Conservation (phyloP, 2,797 vertebrate genomes). For the Phataginus tetradactyla region DNA sequence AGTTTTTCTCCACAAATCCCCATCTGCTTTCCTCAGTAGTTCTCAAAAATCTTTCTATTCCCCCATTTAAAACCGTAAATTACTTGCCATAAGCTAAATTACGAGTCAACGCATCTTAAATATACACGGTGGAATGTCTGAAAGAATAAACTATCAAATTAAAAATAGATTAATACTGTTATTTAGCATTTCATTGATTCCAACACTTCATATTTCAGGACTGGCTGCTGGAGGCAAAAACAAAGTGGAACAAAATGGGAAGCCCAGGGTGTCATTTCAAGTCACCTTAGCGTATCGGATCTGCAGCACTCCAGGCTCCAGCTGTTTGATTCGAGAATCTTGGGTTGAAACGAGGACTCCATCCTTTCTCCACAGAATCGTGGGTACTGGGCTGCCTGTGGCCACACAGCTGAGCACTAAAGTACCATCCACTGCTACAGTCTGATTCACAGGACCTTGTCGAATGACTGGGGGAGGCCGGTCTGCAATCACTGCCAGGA, state of each 20-base stretch:
- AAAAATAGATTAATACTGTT: conserved; percentile 59
- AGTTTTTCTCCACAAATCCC: neutral
- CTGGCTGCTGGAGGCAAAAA: conserved; percentile 7
- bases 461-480: conserved; percentile 97
- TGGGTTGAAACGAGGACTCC: conserved; percentile 94
- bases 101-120: conserved; percentile 56
- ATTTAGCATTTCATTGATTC: conserved; percentile 67
- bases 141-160: conserved; percentile 60
- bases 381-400: conserved; percentile 93
- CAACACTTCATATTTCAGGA: conserved; percentile 47
- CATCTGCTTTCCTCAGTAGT: conserved; percentile 53
- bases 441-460: conserved; percentile 97
- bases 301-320: conserved; percentile 94
- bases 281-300: conserved; percentile 97
- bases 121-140: conserved; percentile 34
- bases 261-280: neutral
- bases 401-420: conserved; percentile 93
- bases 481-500: conserved; percentile 93
- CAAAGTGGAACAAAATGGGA: conserved; percentile 27
- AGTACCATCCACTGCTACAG: conserved; percentile 96
- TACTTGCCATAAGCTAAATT: conserved; percentile 55
- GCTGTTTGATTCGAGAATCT: conserved; percentile 96
- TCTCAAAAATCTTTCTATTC: conserved; percentile 46
- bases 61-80: conserved; percentile 62
- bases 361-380: conserved; percentile 97